phyloP scores from a whole-genome alignment of 2,888 invertebrate genomes.

The Orthosia gothica region DNA sequence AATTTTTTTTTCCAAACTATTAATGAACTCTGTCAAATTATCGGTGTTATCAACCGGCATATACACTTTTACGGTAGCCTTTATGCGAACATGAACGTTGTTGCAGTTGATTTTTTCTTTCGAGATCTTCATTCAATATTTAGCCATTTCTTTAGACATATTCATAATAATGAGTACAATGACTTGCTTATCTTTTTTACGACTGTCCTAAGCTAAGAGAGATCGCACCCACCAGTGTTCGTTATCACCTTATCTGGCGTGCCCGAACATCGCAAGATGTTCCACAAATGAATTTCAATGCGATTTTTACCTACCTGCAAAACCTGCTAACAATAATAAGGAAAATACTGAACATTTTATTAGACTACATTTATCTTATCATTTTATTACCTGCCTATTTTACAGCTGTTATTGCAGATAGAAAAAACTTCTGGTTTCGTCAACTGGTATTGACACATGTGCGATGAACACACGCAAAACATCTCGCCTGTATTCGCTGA shows the following conservation, averaged over 20 bases:
- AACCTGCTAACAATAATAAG: slow-evolving; percentile 18
- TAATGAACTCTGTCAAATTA: no score
- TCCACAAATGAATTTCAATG: neutral
- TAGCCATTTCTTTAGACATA: neutral
- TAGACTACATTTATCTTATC: slow-evolving; percentile 29
- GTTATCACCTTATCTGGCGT: slow-evolving; percentile 2
- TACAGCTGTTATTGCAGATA: slow-evolving; percentile 17
- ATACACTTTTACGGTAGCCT: no score
- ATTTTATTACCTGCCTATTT: slow-evolving; percentile 40
- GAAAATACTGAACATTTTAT: slow-evolving; percentile 18
- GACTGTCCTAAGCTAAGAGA: neutral
- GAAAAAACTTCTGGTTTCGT: neutral
- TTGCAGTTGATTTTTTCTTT: no score
- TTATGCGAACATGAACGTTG: no score
- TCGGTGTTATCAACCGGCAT: no score
- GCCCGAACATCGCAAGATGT: slow-evolving; percentile 3
- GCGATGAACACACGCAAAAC: neutral
- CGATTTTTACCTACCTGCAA: neutral
- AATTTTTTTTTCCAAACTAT: no score
- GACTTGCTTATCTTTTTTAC: slow-evolving; percentile 1
- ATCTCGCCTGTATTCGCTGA: no score
- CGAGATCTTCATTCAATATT: no score
- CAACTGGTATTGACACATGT: neutral
- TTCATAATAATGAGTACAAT: neutral
- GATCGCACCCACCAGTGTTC: neutral